phyloP scores from a whole-genome alignment of 1,140 invertebrate species.

The Anoplolepis gracilipes region DNA sequence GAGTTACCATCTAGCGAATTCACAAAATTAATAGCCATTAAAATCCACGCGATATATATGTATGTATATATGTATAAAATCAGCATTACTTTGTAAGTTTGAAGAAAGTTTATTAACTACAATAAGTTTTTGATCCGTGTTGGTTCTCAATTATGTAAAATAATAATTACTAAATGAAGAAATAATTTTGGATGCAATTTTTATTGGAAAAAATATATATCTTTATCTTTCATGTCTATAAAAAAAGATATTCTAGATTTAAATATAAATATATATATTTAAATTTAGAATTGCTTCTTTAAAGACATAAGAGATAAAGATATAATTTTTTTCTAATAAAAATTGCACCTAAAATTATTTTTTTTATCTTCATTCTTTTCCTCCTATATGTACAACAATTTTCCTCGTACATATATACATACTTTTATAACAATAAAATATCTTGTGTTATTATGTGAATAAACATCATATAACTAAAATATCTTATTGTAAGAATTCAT shows the following conservation, averaged over 20 bases:
- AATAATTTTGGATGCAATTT: neutral
- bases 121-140: neutral
- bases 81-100: constrained; percentile 12
- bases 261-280: too few relatives aligned
- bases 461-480: too few relatives aligned
- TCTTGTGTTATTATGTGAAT: neutral
- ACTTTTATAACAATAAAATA: neutral
- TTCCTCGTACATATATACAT: neutral
- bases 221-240: neutral
- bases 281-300: too few relatives aligned
- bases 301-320: too few relatives aligned
- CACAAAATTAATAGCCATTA: constrained; percentile 26
- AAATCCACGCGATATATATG: neutral
- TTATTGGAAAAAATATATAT: neutral
- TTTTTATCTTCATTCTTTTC: too few relatives aligned
- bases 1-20: constrained; percentile 21
- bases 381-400: too few relatives aligned
- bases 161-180: neutral
- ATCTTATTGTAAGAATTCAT: neutral
- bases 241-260: constrained; percentile 3
- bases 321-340: too few relatives aligned
- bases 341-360: too few relatives aligned
- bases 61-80: neutral
- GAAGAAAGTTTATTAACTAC: neutral
- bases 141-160: neutral